Evolutionary conservation across 2,113 vertebrate species (phyloP), one percentile per base, ranked within the genome.

Genomic region (Ibidorhyncha struthersii): DNA sequence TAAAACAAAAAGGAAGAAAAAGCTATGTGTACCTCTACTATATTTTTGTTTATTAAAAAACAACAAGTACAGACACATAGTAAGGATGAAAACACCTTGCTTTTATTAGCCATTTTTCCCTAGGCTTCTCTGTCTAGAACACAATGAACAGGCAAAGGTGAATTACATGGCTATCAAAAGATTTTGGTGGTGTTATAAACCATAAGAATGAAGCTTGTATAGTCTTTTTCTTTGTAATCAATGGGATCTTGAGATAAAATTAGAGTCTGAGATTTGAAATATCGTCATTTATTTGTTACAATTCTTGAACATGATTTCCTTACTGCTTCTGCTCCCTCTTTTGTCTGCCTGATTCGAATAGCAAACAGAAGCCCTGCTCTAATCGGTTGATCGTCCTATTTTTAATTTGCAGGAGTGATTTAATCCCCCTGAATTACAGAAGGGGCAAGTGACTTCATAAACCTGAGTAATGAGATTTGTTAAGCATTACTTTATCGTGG

Each of bases 351-450:
- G 70, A 89, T 62, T 90, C 34, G 63, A 82, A 80, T 4, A 73
- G 71, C 49, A 86, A 76, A 89, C 45, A 67, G 76, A 93, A 95
- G 14, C 55, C 36, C 19, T 89, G 32, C 13, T 92, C 40, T 91
- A 89, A 90, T 90, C 0, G 0, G 89, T 55, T 90, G 71, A 82
- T 95, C 3, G 0, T 89, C 59, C 56, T 79, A 67, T 96, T 94
- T 96, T 93, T 91, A 84, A 96, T 95, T 94, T 96, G 41, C 61
- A 71, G 58, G 58, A 69, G 40, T 30, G 5, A 87, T 94, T 94
- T 82, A 96, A 93, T 91, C 71, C 61, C 69, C 85, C 49, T 93
- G 93, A 90, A 93, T 86, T 94, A 91, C 49, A 88, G 62, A 93
- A 85, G 34, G 34, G 41, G 30, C 30, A 89, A 96, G 36, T 3